Conservation (phyloP, 2,888 invertebrate species). For the Torymus auratus region DNA sequence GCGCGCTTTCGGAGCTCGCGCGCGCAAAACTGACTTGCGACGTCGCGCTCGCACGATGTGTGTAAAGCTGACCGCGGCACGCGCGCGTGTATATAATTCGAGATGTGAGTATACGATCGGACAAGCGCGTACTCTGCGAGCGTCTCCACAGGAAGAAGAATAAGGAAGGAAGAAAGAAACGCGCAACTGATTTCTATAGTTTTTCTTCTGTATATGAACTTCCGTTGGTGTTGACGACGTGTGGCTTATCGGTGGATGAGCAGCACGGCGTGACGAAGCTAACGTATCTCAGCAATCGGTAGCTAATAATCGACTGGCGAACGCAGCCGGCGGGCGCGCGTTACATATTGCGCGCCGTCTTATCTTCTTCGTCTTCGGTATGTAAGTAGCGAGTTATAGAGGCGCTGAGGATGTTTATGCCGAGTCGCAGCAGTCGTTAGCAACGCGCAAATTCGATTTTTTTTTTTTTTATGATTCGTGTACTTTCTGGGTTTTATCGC, state of each 20-base stretch:
- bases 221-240: too few species aligned
- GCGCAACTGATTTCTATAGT: too few species aligned
- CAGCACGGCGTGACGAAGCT: not conserved
- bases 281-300: constrained; percentile 43
- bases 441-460: not conserved
- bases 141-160: too few species aligned
- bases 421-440: not conserved
- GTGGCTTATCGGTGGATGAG: too few species aligned
- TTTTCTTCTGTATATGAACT: too few species aligned
- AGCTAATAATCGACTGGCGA: constrained; percentile 39
- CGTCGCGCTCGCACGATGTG: not conserved
- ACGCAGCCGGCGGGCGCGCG: not conserved
- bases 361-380: constrained; percentile 29
- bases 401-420: not conserved
- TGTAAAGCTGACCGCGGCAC: not conserved
- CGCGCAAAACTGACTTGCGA: constrained; percentile 27
- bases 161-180: too few species aligned
- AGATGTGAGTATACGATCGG: not conserved
- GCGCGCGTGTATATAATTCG: not conserved
- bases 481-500: not conserved
- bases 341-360: constrained; percentile 32
- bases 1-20: constrained; percentile 35
- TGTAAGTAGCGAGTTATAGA: not conserved
- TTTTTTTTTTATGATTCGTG: not conserved
- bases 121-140: too few species aligned